A percentile compares a stretch with the other conserved stretches of the same genome.
Conservation (phyloP, 2,888 invertebrate species). For the Lissonota sp. region DNA sequence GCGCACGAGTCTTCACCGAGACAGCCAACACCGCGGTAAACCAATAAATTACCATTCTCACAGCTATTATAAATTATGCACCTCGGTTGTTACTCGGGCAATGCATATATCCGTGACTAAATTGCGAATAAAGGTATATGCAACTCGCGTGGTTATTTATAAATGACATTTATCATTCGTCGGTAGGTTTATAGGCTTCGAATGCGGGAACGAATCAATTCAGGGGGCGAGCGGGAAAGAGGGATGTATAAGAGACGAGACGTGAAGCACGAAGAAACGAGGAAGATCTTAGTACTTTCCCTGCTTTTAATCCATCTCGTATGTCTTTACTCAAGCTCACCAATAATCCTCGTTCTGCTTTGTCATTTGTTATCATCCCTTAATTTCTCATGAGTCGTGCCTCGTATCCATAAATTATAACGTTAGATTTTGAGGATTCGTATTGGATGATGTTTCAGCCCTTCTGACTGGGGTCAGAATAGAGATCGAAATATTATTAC, state of each 20-base stretch:
- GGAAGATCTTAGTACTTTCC: constrained; percentile 40
- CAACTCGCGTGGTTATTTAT: constrained; percentile 59
- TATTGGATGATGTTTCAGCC: not conserved
- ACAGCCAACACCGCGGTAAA: constrained; percentile 60
- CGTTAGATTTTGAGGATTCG: too few species aligned
- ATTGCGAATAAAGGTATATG: constrained; percentile 61
- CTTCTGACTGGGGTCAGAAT: not conserved
- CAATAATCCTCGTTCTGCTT: constrained; percentile 38
- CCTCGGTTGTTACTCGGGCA: constrained; percentile 56
- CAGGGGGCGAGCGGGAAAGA: constrained; percentile 10
- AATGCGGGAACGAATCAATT: constrained; percentile 64
- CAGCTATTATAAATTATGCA: constrained; percentile 64
- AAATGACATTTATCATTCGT: constrained; percentile 63
- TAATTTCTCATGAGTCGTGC: not conserved
- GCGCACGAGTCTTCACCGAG: constrained; percentile 58
- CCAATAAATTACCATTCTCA: constrained; percentile 61
- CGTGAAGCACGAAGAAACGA: constrained; percentile 37
- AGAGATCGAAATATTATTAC: not conserved
- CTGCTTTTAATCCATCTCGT: constrained; percentile 43
- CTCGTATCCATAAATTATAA: too few species aligned
- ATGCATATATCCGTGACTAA: constrained; percentile 60
- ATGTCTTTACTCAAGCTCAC: constrained; percentile 36
- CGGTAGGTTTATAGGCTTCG: constrained; percentile 61
- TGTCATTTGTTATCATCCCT: not conserved
- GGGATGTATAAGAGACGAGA: constrained; percentile 42